These are phyloP conservation scores for Malurus cyaneus DNA, from an alignment of 2,113 vertebrate species.

Conservation along the genomic window DNA sequence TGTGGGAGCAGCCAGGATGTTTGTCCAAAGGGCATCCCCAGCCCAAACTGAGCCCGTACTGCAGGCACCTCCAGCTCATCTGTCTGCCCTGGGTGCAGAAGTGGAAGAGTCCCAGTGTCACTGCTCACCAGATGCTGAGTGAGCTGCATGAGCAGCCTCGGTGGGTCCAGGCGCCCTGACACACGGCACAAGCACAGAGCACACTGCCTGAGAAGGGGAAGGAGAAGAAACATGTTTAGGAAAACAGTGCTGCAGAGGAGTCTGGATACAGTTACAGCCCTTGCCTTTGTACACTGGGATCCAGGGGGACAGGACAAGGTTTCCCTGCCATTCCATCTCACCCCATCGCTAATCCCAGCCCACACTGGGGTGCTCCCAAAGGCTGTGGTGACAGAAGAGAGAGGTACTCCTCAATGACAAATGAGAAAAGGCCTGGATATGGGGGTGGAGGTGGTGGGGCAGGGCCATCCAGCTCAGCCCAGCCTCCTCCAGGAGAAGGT, in stretches of 20 bases:
- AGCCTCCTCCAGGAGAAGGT: neutral
- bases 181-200: neutral
- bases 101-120: neutral
- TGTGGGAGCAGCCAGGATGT: neutral
- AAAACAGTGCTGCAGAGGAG: neutral
- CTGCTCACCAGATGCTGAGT: neutral
- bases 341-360: neutral
- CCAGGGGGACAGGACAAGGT: neutral
- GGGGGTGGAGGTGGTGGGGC: fast-evolving
- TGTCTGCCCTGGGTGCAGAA: neutral
- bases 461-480: neutral
- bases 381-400: neutral
- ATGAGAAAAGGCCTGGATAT: neutral
- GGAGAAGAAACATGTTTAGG: neutral
- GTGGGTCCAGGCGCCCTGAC: neutral
- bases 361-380: neutral
- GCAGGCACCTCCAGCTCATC: neutral
- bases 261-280: neutral
- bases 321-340: neutral
- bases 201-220: neutral
- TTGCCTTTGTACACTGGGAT: neutral
- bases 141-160: neutral
- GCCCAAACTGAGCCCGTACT: neutral
- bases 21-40: neutral
- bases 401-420: neutral